These are phyloP conservation scores for Acanthiza pusilla DNA, from an alignment of 2,797 vertebrate species.

Conservation along the genomic window DNA sequence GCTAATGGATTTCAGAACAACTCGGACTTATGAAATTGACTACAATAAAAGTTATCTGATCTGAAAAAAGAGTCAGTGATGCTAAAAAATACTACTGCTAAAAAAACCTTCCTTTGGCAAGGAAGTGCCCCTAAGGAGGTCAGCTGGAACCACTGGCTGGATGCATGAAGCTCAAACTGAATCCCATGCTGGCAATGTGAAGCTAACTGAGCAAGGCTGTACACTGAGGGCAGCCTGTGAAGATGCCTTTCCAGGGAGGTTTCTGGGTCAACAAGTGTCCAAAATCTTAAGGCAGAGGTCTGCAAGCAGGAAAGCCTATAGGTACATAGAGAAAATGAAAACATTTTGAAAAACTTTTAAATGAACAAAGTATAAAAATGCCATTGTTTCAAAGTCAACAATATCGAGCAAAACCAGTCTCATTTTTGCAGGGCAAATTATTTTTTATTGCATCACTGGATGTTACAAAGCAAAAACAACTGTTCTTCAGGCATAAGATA, in stretches of 20 bases:
- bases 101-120: background rate
- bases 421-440: background rate
- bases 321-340: background rate
- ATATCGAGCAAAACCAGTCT: background rate
- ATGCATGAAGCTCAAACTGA: background rate
- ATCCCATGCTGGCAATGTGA: fast-evolving
- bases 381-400: background rate
- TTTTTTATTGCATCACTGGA: background rate
- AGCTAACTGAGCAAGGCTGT: background rate
- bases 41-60: background rate
- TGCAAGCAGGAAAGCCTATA: background rate
- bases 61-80: background rate
- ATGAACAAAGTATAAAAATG: background rate
- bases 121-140: background rate
- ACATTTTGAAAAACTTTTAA: background rate
- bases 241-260: background rate
- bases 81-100: background rate
- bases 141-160: background rate
- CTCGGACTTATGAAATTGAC: background rate
- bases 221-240: background rate
- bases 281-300: background rate
- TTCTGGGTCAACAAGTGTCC: background rate
- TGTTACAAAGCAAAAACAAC: background rate
- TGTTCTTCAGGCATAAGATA: background rate
- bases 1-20: background rate